Evolutionary conservation across 2,113 vertebrate species (phyloP).

Genomic region (Sula dactylatra): DNA sequence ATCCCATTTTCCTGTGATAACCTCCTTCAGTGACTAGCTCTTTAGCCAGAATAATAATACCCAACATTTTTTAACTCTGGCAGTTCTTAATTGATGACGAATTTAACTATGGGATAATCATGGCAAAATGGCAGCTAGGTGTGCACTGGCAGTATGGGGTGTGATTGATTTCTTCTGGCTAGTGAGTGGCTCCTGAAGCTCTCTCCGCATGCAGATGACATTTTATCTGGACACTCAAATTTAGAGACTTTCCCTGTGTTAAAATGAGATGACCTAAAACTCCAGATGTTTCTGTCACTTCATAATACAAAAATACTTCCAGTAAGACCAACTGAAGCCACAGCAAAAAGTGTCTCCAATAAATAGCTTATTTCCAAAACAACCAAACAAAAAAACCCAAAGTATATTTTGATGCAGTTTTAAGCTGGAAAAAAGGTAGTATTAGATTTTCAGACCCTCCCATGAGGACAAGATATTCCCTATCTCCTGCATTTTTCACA

Average conservation of each 20-base stretch:
- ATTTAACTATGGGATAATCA: not conserved
- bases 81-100: not conserved
- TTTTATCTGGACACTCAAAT: not conserved
- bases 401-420: not conserved
- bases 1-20: not conserved
- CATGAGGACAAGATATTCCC: not conserved
- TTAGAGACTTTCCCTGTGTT: not conserved
- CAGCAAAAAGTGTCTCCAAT: not conserved
- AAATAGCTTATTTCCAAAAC: not conserved
- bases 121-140: not conserved
- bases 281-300: not conserved
- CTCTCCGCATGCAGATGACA: not conserved
- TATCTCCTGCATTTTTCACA: not conserved
- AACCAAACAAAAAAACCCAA: not conserved
- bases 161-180: not conserved
- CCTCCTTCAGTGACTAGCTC: not conserved
- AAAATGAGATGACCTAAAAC: not conserved
- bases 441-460: not conserved
- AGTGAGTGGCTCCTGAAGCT: not conserved
- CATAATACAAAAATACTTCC: not conserved
- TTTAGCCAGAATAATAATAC: not conserved
- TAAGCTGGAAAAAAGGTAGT: not conserved
- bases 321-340: not conserved
- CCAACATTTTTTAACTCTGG: not conserved
- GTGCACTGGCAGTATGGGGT: no score